Conservation (phyloP, 2,888 invertebrate genomes). For the Ichneumoninae sp. region DNA sequence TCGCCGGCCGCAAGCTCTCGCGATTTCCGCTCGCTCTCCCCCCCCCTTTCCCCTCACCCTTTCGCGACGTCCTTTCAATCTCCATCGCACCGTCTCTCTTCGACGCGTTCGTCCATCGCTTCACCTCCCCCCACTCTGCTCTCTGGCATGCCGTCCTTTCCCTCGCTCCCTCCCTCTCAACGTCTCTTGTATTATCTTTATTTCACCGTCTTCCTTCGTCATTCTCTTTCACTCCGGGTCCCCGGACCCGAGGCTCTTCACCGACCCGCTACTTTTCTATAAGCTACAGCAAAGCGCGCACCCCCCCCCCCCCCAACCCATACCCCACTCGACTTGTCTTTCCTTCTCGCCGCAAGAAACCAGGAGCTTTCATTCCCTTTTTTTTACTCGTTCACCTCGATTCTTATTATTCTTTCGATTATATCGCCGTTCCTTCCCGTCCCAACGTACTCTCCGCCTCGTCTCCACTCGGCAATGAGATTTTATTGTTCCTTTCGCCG, state of each 20-base stretch:
- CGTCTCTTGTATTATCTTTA: slow-evolving; percentile 51
- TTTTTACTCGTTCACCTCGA: slow-evolving; percentile 25
- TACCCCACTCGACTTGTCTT: background rate
- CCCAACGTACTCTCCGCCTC: slow-evolving; percentile 7
- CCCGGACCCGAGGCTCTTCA: slow-evolving; percentile 8
- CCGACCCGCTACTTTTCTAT: slow-evolving; percentile 22
- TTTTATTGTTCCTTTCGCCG: slow-evolving; percentile 50
- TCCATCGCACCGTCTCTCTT: slow-evolving; percentile 26
- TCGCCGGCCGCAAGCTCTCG: slow-evolving; percentile 18
- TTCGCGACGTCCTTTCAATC: slow-evolving; percentile 21
- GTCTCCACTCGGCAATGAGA: slow-evolving; percentile 46
- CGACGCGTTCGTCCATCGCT: slow-evolving; percentile 51
- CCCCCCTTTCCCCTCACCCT: slow-evolving; percentile 37
- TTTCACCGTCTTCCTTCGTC: slow-evolving; percentile 44
- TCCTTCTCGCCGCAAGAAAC: slow-evolving; percentile 15
- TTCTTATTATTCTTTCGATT: slow-evolving; percentile 58
- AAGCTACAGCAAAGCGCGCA: background rate
- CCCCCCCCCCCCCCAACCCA: background rate
- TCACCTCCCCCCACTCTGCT: slow-evolving; percentile 21
- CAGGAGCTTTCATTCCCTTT: slow-evolving; percentile 11
- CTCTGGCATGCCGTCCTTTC: slow-evolving; percentile 46
- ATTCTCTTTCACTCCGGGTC: slow-evolving; percentile 14
- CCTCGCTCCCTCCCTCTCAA: slow-evolving; percentile 4
- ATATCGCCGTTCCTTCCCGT: slow-evolving; percentile 17
- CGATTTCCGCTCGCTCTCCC: slow-evolving; percentile 41